Conservation (phyloP, 2,797 vertebrate species). For the Sciurus vulgaris region DNA sequence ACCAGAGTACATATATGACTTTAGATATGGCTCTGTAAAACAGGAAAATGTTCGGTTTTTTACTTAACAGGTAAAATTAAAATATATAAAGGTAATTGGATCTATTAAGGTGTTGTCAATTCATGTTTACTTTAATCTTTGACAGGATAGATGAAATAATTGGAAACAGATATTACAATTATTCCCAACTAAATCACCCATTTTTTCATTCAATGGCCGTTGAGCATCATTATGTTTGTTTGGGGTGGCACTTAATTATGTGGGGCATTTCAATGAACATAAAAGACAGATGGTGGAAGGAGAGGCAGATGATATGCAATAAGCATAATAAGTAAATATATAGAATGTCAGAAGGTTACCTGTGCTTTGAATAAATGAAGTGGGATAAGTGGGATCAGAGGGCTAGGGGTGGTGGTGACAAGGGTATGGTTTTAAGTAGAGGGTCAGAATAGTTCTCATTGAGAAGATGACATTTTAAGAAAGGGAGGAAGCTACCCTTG, state of each 20-base stretch:
- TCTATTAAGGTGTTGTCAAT: neutral
- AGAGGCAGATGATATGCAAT: neutral
- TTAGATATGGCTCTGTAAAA: neutral
- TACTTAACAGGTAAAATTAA: slow-evolving; percentile 33
- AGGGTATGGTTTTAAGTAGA: neutral
- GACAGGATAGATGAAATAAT: neutral
- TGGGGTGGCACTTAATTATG: neutral
- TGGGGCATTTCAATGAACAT: neutral
- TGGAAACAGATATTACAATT: neutral
- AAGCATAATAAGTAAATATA: neutral
- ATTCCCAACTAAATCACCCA: neutral
- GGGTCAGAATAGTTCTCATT: neutral
- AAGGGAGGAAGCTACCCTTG: neutral
- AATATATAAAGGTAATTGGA: neutral
- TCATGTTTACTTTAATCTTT: slow-evolving; percentile 37
- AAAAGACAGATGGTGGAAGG: neutral
- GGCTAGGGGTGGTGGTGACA: neutral
- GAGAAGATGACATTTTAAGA: neutral
- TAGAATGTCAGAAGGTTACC: neutral
- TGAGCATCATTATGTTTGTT: neutral
- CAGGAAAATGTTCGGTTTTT: slow-evolving; percentile 28
- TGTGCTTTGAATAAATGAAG: neutral
- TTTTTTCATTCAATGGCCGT: neutral
- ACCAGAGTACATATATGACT: neutral
- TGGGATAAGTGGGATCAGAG: neutral